Conservation (phyloP, 2,888 invertebrate genomes). For the Parasteatoda lunata region DNA sequence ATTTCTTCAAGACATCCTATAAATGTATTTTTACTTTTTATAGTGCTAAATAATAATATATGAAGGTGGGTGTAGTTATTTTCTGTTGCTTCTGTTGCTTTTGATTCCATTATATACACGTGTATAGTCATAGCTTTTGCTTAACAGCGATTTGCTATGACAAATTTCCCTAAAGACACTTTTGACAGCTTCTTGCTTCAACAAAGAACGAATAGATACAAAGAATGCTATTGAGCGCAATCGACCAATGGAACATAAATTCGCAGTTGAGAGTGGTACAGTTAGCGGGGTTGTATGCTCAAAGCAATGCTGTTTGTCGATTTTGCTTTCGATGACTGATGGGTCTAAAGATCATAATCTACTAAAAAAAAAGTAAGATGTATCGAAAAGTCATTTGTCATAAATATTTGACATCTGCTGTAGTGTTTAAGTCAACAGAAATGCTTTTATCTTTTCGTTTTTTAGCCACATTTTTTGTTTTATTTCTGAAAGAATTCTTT, state of each 20-base stretch:
- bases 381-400: slow-evolving; percentile 59
- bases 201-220: neutral
- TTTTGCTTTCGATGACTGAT: slow-evolving; percentile 45
- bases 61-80: neutral
- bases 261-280: neutral
- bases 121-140: neutral
- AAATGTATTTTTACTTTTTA: too few species aligned
- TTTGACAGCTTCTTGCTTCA: neutral
- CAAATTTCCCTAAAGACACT: slow-evolving; percentile 1
- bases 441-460: too few species aligned
- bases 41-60: neutral
- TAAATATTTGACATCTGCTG: slow-evolving; percentile 29
- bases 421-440: neutral
- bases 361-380: slow-evolving; percentile 52
- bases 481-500: too few species aligned
- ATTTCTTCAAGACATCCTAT: too few species aligned
- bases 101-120: neutral
- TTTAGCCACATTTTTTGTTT: too few species aligned
- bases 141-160: slow-evolving; percentile 3
- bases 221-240: slow-evolving; percentile 1
- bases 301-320: slow-evolving; percentile 50
- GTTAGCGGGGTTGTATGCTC: slow-evolving; percentile 25
- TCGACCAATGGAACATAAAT: neutral
- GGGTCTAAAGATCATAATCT: slow-evolving; percentile 37
- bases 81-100: neutral